A percentile compares a stretch with the other conserved stretches of the same genome.
Evolutionary conservation across 1,140 invertebrate species (phyloP).

Genomic region (Aethina tumida): DNA sequence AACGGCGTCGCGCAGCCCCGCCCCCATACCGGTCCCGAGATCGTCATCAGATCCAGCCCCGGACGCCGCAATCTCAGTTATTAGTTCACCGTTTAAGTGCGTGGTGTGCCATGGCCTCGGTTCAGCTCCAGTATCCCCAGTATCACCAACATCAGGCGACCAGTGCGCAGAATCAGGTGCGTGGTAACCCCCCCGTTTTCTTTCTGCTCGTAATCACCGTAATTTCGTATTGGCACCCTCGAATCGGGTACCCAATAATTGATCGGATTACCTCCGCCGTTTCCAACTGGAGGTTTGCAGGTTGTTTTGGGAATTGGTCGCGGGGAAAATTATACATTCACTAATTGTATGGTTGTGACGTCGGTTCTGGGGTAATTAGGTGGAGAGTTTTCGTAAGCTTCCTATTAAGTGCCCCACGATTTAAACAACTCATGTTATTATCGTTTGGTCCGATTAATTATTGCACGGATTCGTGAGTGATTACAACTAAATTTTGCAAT

Average conservation of each 20-base stretch:
- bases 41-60: conserved; percentile 24
- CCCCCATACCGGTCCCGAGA: conserved; percentile 28
- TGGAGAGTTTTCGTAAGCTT: background rate
- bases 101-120: conserved; percentile 29
- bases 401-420: background rate
- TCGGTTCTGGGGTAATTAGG: background rate
- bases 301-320: conserved; percentile 4
- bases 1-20: conserved; percentile 24
- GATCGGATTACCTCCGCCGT: conserved; percentile 20
- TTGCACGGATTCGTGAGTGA: too few relatives aligned
- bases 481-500: too few relatives aligned
- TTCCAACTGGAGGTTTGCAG: conserved; percentile 11
- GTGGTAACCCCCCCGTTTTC: conserved; percentile 18
- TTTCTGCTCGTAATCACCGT: conserved; percentile 17
- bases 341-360: background rate
- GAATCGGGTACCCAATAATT: conserved; percentile 31
- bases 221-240: conserved; percentile 29
- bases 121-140: conserved; percentile 23
- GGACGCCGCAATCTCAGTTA: conserved; percentile 33
- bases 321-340: background rate
- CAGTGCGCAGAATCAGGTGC: conserved; percentile 33
- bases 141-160: conserved; percentile 18
- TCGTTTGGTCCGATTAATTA: too few relatives aligned
- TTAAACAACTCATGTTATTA: too few relatives aligned
- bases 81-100: conserved; percentile 35